Conservation (phyloP, 2,888 invertebrate species). For the Octodonta nipae region DNA sequence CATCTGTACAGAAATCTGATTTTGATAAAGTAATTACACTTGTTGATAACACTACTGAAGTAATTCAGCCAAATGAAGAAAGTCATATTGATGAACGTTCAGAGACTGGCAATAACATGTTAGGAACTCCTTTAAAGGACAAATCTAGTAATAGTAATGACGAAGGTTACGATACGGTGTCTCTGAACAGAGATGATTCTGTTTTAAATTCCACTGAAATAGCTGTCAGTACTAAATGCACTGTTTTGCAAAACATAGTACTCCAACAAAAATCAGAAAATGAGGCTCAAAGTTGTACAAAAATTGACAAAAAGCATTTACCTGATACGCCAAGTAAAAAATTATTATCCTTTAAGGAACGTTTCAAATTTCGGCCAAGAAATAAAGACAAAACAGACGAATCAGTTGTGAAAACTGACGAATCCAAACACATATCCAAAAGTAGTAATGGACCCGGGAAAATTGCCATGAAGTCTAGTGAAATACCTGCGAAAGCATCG, state of each 20-base stretch:
- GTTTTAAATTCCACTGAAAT: not conserved
- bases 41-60: no score
- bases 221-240: not conserved
- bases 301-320: no score
- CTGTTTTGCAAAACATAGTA: no score
- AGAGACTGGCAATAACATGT: no score
- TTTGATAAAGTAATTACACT: no score
- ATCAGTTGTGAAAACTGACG: not conserved
- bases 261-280: no score
- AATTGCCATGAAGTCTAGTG: no score
- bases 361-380: not conserved
- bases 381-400: not conserved
- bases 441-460: not conserved
- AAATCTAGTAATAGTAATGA: not conserved
- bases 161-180: conserved; percentile 9
- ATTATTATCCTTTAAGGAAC: no score
- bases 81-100: no score
- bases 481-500: no score
- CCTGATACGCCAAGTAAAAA: no score
- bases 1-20: not conserved
- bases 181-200: not conserved
- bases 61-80: no score
- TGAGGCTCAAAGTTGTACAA: not conserved
- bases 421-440: not conserved
- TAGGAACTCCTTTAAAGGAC: not conserved